These are phyloP conservation scores for Jaculus jaculus DNA, from an alignment of 2,113 vertebrate genomes.

Conservation along the genomic window DNA sequence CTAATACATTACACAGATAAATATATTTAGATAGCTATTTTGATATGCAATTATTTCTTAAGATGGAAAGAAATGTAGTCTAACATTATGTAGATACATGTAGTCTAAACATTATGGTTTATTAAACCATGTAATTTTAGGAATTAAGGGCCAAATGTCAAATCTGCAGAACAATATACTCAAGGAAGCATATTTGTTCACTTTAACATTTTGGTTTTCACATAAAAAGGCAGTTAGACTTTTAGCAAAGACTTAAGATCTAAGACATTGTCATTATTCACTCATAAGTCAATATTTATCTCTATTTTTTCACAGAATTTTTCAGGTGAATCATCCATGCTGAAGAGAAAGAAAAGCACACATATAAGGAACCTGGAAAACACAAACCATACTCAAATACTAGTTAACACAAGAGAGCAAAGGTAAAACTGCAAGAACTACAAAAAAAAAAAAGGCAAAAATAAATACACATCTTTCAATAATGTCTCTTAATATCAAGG, in stretches of 20 bases:
- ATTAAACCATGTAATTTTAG: slow-evolving; percentile 46
- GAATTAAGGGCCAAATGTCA: slow-evolving; percentile 58
- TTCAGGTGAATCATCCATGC: slow-evolving; percentile 42
- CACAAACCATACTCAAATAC: no score
- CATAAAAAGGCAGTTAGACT: slow-evolving; percentile 10
- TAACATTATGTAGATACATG: no score
- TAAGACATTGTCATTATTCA: slow-evolving; percentile 37
- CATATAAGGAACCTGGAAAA: no score
- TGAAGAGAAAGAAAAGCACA: no score
- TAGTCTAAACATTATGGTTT: slow-evolving; percentile 47
- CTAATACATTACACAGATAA: slow-evolving; percentile 76
- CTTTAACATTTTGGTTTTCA: slow-evolving; percentile 48
- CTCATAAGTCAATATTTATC: slow-evolving; percentile 3
- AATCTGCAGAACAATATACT: slow-evolving; percentile 35
- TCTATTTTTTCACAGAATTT: not conserved
- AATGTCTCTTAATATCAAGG: no score
- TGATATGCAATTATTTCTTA: slow-evolving; percentile 72
- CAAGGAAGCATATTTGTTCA: not conserved
- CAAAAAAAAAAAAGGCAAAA: no score
- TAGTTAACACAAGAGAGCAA: no score
- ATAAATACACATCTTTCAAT: no score
- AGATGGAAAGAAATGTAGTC: slow-evolving; percentile 57
- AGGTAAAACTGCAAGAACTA: no score
- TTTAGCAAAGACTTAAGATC: slow-evolving; percentile 30
- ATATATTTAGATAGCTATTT: slow-evolving; percentile 69